These are phyloP conservation scores for Mugil cephalus DNA, from an alignment of 2,113 vertebrate genomes.

Conservation along the genomic window DNA sequence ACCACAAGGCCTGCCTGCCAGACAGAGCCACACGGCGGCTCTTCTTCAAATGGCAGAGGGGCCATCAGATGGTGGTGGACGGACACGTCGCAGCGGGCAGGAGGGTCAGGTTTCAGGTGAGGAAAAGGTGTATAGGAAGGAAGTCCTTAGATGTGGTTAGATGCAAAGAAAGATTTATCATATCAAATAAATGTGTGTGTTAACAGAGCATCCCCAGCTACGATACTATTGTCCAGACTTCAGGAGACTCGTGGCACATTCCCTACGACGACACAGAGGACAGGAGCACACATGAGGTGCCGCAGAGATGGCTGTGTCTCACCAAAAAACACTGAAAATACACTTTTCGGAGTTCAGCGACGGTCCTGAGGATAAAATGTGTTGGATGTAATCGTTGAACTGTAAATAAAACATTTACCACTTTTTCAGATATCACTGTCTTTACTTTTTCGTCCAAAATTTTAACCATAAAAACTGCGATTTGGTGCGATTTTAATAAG, in stretches of 20 bases:
- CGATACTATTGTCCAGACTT: constrained; percentile 92
- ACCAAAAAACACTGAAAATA: constrained; percentile 58
- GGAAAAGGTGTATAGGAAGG: constrained; percentile 18
- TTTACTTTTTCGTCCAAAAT: neutral
- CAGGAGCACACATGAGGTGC: constrained; percentile 88
- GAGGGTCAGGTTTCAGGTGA: constrained; percentile 88
- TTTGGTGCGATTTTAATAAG: neutral
- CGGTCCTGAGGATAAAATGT: neutral
- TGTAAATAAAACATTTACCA: constrained; percentile 51
- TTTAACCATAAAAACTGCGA: neutral
- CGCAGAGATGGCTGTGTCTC: constrained; percentile 94
- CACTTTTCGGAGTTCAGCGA: neutral
- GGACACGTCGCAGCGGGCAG: constrained; percentile 46
- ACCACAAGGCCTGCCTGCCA: constrained; percentile 94
- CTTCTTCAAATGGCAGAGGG: constrained; percentile 98
- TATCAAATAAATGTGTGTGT: constrained; percentile 6
- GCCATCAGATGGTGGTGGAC: constrained; percentile 88
- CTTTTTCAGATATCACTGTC: neutral
- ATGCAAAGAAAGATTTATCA: neutral
- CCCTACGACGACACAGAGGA: constrained; percentile 90
- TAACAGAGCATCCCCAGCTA: constrained; percentile 84
- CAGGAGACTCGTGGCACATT: constrained; percentile 90
- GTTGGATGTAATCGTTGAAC: neutral
- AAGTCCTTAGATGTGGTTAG: neutral
- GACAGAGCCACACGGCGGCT: constrained; percentile 83